Conservation (phyloP, 2,113 vertebrate species). For the Vireo altiloquus region DNA sequence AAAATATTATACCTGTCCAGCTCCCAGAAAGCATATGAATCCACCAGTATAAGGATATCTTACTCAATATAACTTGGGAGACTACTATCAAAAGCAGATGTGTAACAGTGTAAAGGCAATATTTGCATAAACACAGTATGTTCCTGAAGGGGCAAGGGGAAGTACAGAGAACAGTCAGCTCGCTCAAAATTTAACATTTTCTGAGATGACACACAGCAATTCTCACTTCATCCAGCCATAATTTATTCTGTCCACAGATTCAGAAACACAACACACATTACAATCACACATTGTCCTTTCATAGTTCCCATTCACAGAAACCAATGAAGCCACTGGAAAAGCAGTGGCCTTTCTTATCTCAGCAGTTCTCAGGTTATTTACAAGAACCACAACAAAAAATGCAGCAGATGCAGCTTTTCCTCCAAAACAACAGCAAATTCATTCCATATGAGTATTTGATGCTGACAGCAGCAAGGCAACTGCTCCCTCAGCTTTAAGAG, state of each 20-base stretch:
- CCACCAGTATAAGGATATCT: not conserved
- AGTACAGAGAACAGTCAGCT: not conserved
- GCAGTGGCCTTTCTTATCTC: not conserved
- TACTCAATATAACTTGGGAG: not conserved
- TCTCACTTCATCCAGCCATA: not conserved
- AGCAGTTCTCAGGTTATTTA: not conserved
- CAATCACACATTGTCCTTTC: not conserved
- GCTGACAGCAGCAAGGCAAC: not conserved
- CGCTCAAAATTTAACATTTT: not conserved
- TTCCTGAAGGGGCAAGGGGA: not conserved
- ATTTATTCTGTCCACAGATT: not conserved
- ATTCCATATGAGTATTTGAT: not conserved
- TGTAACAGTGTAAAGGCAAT: not conserved
- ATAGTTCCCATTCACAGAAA: not conserved
- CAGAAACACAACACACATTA: not conserved
- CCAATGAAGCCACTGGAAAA: not conserved
- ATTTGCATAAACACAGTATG: not conserved
- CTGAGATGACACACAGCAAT: not conserved
- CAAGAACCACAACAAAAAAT: not conserved
- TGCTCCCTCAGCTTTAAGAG: not conserved
- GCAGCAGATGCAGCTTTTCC: not conserved
- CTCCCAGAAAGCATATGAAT: not conserved
- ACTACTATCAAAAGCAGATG: not conserved
- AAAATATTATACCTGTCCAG: not conserved
- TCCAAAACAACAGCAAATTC: not conserved